Evolutionary conservation across 2,113 vertebrate species (phyloP), one percentile per base, ranked within the genome.

Genomic region (Nerophis lumbriciformis): DNA sequence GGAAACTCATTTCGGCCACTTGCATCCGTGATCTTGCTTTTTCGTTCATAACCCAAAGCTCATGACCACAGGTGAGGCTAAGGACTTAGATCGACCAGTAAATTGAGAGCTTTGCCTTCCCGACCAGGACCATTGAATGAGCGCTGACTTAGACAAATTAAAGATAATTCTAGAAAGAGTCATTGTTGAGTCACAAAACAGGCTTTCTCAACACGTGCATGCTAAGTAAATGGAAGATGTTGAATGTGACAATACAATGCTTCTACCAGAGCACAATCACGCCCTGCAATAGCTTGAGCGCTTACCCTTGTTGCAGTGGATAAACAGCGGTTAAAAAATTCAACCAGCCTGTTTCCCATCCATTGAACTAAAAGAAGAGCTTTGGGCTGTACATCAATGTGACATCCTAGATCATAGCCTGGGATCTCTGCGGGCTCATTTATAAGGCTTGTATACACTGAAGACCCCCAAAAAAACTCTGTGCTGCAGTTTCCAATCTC

Each of bases 351-450:
- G 72, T 77, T 85, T 82, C 64, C 67, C 57, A 65, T 71, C 69
- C 75, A 83, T 71, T 84, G 85, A 79, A 80, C 77, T 77, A 79
- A 80, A 75, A 79, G 85, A 85, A 85, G 67, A 71, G 85, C 85
- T 85, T 35, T 63, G 8, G 81, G 86, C 86, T 83, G 74, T 85
- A 86, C 82, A 88, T 85, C 84, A 85, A 73, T 81, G 79, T 88
- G 77, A 82, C 84, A 86, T 86, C 77, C 75, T 65, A 77, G 77
- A 86, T 87, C 79, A 86, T 77, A 83, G 77, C 62, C 66, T 1
- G 5, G 52, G 71, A 76, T 87, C 85, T 83, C 83, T 16, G 56
- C 77, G 80, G 85, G 82, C 83, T 86, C 85, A 82, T 87, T 87
- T 87, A 83, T 82, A 83, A 79, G 75, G 72, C 75, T 75, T 77